Base-by-base conservation (phyloP, 2,888 invertebrate genomes). In the Theretra japonica region DNA sequence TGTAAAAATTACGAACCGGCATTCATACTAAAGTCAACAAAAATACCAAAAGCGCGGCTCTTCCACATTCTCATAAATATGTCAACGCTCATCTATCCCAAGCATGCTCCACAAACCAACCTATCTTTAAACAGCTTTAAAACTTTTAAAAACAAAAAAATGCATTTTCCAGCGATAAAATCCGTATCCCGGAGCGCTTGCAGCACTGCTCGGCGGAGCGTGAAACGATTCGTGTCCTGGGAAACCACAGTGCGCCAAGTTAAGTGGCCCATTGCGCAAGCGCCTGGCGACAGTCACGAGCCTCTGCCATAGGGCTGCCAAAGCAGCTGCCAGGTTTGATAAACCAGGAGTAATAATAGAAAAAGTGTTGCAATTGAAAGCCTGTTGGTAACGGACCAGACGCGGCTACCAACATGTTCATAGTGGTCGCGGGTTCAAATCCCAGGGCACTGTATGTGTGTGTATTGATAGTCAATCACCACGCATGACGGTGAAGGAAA, bases 211-310 rank as follows among this genome's bases (percentile, higher is more conserved):
- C 69, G 50, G 11, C 69, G 59, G 68, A 70, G 65, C 48, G 65
- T 65, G 23, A 65, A 65, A 65, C 41, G 48, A 65, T 48, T 65
- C 65, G 65, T 65, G 65, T 65, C 65, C 65, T 65, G 65, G 65
- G 65, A 65, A 65, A 65, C 65, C 65, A 65, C 65, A 65, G 65
- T 23, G 65, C 41, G 65, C 48, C 65, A 48, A 65, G 23, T 48
- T 65, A 41, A 48, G 65, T 65, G 23, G 65, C 65, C 21, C 48
- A 65, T 65, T 65, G 65, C 65, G 48, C 65, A 65, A 65, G 65
- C 65, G 65, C 65, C 48, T 19, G 17, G 17, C 65, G 48, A 48
- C 23, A 48, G 17, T 65, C 41, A 65, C 41, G 23, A 41, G 23
- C 21, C 17, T 48, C 8, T 25, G 23, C 15, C 17, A n/a, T 48